phyloP scores from a whole-genome alignment of 2,797 vertebrate genomes.

The Dromococcyx pavoninus region DNA sequence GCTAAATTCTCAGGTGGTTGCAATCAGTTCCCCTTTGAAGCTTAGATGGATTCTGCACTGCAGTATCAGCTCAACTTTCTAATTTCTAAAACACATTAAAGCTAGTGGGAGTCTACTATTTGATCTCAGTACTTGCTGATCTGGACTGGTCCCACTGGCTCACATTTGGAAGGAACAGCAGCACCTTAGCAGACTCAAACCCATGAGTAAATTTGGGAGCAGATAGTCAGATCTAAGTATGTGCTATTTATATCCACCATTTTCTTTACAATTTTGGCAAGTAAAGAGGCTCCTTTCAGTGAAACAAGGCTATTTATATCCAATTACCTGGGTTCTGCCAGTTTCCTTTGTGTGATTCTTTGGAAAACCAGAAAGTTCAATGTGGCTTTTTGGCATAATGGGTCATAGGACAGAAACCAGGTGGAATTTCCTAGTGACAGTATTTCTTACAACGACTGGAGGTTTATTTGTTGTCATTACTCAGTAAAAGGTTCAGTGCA shows the following conservation, averaged over 20 bases:
- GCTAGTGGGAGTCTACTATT: background rate
- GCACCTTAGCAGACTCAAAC: background rate
- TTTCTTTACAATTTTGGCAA: background rate
- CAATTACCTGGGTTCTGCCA: background rate
- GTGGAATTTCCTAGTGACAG: background rate
- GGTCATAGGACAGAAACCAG: background rate
- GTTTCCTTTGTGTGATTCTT: background rate
- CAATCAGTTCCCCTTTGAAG: constrained; percentile 4
- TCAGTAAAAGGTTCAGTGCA: background rate
- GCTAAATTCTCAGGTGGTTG: background rate
- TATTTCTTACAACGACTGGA: background rate
- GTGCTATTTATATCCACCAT: background rate
- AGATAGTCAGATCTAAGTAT: background rate
- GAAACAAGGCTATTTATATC: background rate
- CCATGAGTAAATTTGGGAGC: background rate
- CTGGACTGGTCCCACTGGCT: background rate
- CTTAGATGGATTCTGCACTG: background rate
- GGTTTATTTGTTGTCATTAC: background rate
- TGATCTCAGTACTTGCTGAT: background rate
- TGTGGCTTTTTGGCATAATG: background rate
- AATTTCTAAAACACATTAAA: background rate
- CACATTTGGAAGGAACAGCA: fast-evolving
- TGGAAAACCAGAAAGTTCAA: background rate
- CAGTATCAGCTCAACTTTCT: background rate
- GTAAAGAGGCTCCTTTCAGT: background rate